Percentiles rank a stretch among this genome's conserved stretches.
phyloP scores from a whole-genome alignment of 2,797 vertebrate species.

The Nothura maculosa region DNA sequence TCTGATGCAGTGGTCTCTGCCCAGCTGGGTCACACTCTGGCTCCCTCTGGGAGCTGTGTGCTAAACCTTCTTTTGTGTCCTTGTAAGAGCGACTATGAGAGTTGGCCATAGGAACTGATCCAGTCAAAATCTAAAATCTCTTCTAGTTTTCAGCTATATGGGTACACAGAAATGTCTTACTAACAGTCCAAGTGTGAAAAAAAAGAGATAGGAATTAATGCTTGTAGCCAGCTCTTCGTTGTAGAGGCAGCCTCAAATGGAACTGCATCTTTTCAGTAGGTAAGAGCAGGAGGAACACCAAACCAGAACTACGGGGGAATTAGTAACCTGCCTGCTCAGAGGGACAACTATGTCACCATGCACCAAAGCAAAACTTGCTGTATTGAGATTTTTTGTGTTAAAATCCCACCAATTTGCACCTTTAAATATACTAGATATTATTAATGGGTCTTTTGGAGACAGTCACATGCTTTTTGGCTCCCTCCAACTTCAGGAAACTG shows the following conservation, averaged over 20 bases:
- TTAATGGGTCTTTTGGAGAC: not conserved
- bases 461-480: not conserved
- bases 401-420: not conserved
- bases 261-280: not conserved
- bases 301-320: not conserved
- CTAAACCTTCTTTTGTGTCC: not conserved
- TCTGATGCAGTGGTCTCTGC: not conserved
- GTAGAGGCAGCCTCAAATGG: not conserved
- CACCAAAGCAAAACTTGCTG: not conserved
- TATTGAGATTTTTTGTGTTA: not conserved
- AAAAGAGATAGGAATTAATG: not conserved
- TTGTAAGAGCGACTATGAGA: not conserved
- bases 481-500: not conserved
- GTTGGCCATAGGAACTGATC: not conserved
- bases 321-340: not conserved
- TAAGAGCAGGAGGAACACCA: not conserved
- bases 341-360: not conserved
- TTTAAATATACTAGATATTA: not conserved
- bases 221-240: not conserved
- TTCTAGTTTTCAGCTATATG: not conserved
- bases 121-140: not conserved
- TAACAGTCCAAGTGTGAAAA: not conserved
- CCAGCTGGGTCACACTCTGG: not conserved
- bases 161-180: not conserved
- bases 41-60: not conserved